A percentile compares a stretch with the other conserved stretches of the same genome.
phyloP scores from a whole-genome alignment of 2,797 vertebrate genomes.

The Malacoctenus gilli region DNA sequence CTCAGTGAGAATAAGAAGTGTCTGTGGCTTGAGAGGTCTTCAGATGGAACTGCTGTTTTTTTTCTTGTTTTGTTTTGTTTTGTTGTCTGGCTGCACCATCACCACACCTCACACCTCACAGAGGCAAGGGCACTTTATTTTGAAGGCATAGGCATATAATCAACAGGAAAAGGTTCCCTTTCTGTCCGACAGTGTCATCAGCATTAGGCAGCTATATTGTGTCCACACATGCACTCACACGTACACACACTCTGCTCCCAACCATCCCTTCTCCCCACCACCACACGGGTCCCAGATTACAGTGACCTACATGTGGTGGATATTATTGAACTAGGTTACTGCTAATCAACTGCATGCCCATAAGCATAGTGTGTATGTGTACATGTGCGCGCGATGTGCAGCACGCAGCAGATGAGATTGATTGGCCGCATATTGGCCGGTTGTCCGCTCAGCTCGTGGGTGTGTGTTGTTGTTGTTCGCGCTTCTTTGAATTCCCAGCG shows the following conservation, averaged over 20 bases:
- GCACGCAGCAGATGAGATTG: conserved; percentile 52
- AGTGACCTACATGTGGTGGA: conserved; percentile 76
- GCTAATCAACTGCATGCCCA: conserved; percentile 73
- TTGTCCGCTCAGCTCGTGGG: conserved; percentile 37
- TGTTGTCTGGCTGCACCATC: no score
- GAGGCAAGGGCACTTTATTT: no score
- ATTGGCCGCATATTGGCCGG: conserved; percentile 45
- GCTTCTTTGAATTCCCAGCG: conserved; percentile 10
- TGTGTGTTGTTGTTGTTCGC: conserved; percentile 15
- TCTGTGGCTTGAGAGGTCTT: conserved; percentile 29
- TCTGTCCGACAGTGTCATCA: no score
- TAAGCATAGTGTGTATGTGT: conserved; percentile 53
- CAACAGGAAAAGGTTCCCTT: no score
- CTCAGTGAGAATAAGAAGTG: conserved; percentile 40
- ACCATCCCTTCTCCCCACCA: conserved; percentile 6
- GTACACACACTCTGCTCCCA: conserved; percentile 4
- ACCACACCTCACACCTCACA: no score
- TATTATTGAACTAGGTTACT: conserved; percentile 78
- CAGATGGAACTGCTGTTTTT: conserved; percentile 6
- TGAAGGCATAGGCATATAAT: no score
- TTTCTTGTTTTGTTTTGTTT: no score
- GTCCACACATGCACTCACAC: conserved; percentile 4
- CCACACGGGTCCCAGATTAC: conserved; percentile 66
- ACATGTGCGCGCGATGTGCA: conserved; percentile 14
- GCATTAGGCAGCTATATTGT: no score